Base-by-base conservation (phyloP, 2,113 vertebrate genomes). In the Lasiurus cinereus region DNA sequence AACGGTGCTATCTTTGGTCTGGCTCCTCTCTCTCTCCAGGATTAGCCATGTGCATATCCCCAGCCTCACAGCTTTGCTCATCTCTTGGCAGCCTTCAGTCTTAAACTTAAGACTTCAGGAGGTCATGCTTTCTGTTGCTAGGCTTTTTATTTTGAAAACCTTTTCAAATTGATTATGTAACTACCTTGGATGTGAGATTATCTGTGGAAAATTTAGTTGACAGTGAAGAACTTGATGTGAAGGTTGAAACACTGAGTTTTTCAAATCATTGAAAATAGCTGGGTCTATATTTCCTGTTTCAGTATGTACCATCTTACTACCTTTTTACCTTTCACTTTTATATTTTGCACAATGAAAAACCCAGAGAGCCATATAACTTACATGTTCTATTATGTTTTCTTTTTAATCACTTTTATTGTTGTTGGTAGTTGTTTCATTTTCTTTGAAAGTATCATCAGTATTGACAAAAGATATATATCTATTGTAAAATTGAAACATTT, bases 121-220 rank as follows among this genome's bases (percentile, higher is more conserved):
- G 73, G 84, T 91, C 88, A 66, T 66, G 84, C n/a, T 94, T 97
- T 94, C 90, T 88, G 66, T 94, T 52, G 87, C 92, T 96, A 2
- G 39, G n/a, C 59, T 94, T 36, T 95, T 94, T 84, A 87, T 94
- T 97, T 93, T 87, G 94, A 96, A 97, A 96, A 88, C 9, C 74
- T 92, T 95, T 52, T 59, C 80, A 76, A 78, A 94, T 79, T 74
- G 36, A 1, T 77, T 90, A 36, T 39, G 50, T 94, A 54, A 91
- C 82, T 93, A 84, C 76, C 48, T 92, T 90, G 88, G 85, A 89
- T 62, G 56, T 92, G 69, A 88, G 11, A 90, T 95, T 97, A 97
- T 85, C 94, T 46, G 76, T 4, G 64, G 29, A 73, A 91, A 88
- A 48, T 82, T 94, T 76, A 82, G 46, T 39, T 93, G 73, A 86